Evolutionary conservation across 1,140 invertebrate species (phyloP).

Genomic region (Pseudomyrmex sp.): DNA sequence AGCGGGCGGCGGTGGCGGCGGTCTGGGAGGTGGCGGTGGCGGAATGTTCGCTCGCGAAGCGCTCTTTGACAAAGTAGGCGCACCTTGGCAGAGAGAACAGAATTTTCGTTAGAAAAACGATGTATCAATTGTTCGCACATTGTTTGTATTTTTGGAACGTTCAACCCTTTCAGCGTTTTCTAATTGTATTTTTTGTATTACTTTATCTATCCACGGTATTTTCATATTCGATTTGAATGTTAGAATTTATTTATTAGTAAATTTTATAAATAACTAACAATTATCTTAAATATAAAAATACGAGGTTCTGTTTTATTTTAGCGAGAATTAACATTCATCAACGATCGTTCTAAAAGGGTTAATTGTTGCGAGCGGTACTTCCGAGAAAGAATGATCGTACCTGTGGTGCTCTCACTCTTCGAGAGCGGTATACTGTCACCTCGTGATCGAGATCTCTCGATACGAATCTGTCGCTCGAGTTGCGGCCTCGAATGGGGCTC

Average conservation of each 20-base stretch:
- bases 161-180: too few species aligned
- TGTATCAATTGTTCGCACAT: too few species aligned
- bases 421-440: slow-evolving; percentile 80
- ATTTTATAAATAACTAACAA: too few species aligned
- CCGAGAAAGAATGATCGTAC: slow-evolving; percentile 65
- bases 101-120: too few species aligned
- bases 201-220: too few species aligned
- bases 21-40: slow-evolving; percentile 89
- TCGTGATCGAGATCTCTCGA: slow-evolving; percentile 82
- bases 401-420: slow-evolving; percentile 84
- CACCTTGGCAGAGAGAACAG: slow-evolving; percentile 71
- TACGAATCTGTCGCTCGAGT: slow-evolving; percentile 82
- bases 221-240: too few species aligned
- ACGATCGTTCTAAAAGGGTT: neutral
- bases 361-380: neutral
- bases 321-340: neutral
- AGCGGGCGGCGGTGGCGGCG: slow-evolving; percentile 89
- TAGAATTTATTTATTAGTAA: too few species aligned
- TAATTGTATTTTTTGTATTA: too few species aligned
- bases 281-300: too few species aligned
- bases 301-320: neutral
- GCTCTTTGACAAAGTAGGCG: slow-evolving; percentile 83
- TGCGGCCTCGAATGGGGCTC: slow-evolving; percentile 82
- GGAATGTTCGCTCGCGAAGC: slow-evolving; percentile 83
- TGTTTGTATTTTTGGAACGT: too few species aligned